A percentile compares a stretch with the other conserved stretches of the same genome.
These are phyloP conservation scores for Oophaga pumilio DNA, from an alignment of 2,113 vertebrate species.

Conservation along the genomic window DNA sequence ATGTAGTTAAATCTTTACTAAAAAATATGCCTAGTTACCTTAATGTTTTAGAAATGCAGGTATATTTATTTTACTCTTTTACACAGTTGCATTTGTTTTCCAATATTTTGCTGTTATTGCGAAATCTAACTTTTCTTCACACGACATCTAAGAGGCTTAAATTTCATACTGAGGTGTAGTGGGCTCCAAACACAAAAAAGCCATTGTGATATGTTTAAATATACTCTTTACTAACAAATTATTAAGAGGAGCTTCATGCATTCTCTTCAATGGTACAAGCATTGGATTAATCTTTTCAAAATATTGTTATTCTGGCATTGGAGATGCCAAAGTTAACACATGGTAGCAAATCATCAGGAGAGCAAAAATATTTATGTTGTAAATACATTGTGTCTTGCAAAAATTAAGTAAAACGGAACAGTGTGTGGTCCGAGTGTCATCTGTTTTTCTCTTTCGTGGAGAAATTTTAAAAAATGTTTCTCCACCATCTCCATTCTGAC, in stretches of 20 bases:
- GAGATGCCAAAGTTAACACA: neutral
- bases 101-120: neutral
- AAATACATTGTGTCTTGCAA: too few species aligned
- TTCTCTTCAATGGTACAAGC: neutral
- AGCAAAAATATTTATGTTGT: too few species aligned
- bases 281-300: neutral
- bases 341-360: too few species aligned
- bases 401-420: too few species aligned
- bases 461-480: too few species aligned
- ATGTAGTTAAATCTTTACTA: constrained; percentile 23
- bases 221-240: too few species aligned
- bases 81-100: neutral
- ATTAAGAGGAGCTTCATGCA: neutral
- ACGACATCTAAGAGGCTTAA: neutral
- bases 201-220: too few species aligned
- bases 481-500: too few species aligned
- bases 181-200: neutral
- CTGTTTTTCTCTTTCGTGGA: too few species aligned
- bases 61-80: neutral
- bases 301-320: neutral
- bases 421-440: too few species aligned
- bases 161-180: neutral
- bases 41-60: neutral
- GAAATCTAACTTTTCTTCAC: neutral
- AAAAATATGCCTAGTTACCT: neutral